Percentiles rank a stretch among this genome's conserved stretches.
Conservation (phyloP, 2,797 vertebrate species). For the Tarsius wallacei region DNA sequence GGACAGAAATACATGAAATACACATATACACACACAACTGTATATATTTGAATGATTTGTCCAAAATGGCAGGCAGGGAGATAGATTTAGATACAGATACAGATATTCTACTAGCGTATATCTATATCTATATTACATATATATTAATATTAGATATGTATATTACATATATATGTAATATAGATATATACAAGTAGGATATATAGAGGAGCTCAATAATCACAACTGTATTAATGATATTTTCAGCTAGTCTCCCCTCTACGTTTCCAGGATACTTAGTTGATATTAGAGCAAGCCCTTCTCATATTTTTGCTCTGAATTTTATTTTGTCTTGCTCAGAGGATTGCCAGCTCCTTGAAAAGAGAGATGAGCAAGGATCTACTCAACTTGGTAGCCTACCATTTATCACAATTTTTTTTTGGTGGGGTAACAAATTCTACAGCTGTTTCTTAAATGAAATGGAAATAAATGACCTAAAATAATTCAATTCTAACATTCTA, state of each 20-base stretch:
- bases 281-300: neutral
- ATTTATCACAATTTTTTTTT: neutral
- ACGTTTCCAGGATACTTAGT: neutral
- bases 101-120: too few relatives aligned
- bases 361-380: neutral
- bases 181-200: too few relatives aligned
- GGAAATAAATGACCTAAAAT: slow-evolving; percentile 35
- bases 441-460: neutral
- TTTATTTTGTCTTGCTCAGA: neutral
- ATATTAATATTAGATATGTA: too few relatives aligned
- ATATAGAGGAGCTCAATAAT: neutral
- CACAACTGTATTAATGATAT: neutral
- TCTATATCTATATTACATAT: too few relatives aligned
- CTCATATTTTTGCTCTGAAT: neutral
- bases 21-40: too few relatives aligned
- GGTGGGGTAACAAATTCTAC: neutral
- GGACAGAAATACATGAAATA: neutral
- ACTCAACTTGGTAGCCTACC: neutral
- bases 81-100: too few relatives aligned
- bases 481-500: slow-evolving; percentile 24
- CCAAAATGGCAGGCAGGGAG: too few relatives aligned
- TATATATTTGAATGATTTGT: too few relatives aligned
- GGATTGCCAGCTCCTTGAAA: neutral
- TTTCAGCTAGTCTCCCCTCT: neutral
- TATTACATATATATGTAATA: too few relatives aligned